These are phyloP conservation scores for Erpobdella octoculata DNA, from an alignment of 2,888 invertebrate species.

Conservation along the genomic window DNA sequence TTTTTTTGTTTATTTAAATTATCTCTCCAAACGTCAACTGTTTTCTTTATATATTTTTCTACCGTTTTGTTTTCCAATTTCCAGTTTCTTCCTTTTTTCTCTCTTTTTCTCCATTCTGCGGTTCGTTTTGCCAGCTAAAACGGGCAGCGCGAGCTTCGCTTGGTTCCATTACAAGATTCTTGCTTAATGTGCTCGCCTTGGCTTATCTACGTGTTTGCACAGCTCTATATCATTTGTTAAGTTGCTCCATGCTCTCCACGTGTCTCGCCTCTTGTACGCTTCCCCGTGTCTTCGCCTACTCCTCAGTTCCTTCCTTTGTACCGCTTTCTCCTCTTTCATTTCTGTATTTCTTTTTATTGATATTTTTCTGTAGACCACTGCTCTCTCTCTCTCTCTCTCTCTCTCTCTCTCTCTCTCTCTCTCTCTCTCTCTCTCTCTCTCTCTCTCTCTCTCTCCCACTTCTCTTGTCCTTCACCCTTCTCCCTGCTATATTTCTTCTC, in stretches of 20 bases:
- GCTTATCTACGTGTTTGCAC: slow-evolving; percentile 27
- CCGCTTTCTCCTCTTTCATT: neutral
- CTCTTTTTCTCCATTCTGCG: neutral
- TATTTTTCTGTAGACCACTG: neutral
- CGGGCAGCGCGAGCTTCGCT: neutral
- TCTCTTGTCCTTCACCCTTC: neutral
- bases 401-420: neutral
- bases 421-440: neutral
- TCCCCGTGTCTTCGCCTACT: neutral
- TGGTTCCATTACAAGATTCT: slow-evolving; percentile 20
- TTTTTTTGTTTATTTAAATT: too few species aligned
- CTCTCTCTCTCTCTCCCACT: neutral
- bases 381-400: neutral
- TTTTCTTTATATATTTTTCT: too few species aligned
- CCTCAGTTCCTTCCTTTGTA: neutral
- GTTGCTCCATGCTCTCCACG: neutral
- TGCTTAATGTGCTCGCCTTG: slow-evolving; percentile 14
- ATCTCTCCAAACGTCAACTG: too few species aligned
- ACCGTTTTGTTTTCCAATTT: too few species aligned
- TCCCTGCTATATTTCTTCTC: neutral
- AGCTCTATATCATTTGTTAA: slow-evolving; percentile 24
- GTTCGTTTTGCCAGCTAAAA: neutral
- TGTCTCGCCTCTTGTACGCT: neutral
- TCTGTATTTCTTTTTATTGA: neutral
- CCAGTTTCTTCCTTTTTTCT: too few species aligned